Conservation (phyloP, 2,888 invertebrate genomes). For the Cenopis cana region DNA sequence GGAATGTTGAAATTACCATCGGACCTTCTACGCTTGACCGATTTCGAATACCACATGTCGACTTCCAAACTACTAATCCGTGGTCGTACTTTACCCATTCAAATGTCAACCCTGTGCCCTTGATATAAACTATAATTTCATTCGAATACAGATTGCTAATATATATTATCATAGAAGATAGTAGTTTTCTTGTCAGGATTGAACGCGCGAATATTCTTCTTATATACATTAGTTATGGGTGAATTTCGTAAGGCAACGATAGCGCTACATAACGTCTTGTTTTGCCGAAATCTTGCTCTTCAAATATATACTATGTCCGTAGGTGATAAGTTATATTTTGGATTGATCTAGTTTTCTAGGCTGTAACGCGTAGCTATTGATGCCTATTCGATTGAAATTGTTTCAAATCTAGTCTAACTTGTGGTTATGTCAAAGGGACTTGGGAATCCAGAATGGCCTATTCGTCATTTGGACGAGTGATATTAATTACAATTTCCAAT, state of each 20-base stretch:
- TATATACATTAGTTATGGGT: not conserved
- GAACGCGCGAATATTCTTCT: not conserved
- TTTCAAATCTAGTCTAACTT: constrained; percentile 13
- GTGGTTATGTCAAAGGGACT: not conserved
- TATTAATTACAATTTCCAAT: too few species aligned
- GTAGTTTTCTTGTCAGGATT: not conserved
- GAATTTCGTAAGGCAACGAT: not conserved
- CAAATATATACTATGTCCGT: not conserved
- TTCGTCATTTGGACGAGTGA: too few species aligned
- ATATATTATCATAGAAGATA: constrained; percentile 16
- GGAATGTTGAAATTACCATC: constrained; percentile 42
- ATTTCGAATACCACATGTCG: constrained; percentile 35
- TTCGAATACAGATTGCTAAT: constrained; percentile 1
- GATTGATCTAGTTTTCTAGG: constrained; percentile 1
- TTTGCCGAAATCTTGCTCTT: not conserved
- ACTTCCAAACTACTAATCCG: constrained; percentile 40
- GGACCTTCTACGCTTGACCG: constrained; percentile 34
- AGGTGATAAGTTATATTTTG: not conserved
- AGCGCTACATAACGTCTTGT: not conserved
- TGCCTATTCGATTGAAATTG: constrained; percentile 28
- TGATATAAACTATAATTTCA: not conserved
- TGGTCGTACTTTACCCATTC: not conserved
- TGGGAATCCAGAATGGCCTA: not conserved
- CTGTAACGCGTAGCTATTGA: constrained; percentile 1
- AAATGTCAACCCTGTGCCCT: not conserved